A percentile compares a stretch with the other conserved stretches of the same genome.
phyloP scores from a whole-genome alignment of 2,888 invertebrate genomes.

The Brachylomia viminalis region DNA sequence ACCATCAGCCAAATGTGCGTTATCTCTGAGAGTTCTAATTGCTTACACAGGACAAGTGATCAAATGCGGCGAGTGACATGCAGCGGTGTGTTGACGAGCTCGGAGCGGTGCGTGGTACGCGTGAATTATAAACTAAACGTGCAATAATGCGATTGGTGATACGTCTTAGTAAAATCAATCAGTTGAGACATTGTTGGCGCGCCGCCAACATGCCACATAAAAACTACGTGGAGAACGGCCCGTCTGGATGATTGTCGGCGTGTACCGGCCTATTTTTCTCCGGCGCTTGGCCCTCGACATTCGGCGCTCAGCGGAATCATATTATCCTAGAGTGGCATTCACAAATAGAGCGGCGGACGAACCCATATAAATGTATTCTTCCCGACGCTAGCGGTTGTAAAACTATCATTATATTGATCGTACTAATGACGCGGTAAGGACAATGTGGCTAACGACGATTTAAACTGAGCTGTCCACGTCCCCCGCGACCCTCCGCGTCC shows the following conservation, averaged over 20 bases:
- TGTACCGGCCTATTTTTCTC: slow-evolving; percentile 61
- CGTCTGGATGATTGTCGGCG: slow-evolving; percentile 58
- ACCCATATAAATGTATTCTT: slow-evolving; percentile 34
- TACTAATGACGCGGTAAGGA: slow-evolving; percentile 11
- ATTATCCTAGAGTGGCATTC: slow-evolving; percentile 53
- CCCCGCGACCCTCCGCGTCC: background rate
- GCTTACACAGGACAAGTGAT: background rate
- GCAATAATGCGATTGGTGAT: slow-evolving; percentile 72
- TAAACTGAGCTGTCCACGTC: background rate
- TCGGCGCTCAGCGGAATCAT: slow-evolving; percentile 51
- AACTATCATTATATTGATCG: slow-evolving; percentile 45
- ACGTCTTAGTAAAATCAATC: slow-evolving; percentile 78
- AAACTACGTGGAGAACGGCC: slow-evolving; percentile 69
- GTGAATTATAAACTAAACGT: slow-evolving; percentile 42
- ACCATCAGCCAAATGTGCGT: background rate
- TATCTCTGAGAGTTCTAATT: background rate
- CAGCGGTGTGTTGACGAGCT: background rate
- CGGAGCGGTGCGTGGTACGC: slow-evolving; percentile 29
- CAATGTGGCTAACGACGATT: slow-evolving; percentile 18
- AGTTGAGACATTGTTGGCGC: slow-evolving; percentile 76
- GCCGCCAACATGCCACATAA: slow-evolving; percentile 72
- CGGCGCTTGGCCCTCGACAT: slow-evolving; percentile 53
- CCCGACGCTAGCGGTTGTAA: slow-evolving; percentile 22
- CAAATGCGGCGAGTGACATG: background rate
- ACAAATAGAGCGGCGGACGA: slow-evolving; percentile 56